Evolutionary conservation across 1,140 invertebrate species (phyloP).

Genomic region (Armadillidium nasatum): DNA sequence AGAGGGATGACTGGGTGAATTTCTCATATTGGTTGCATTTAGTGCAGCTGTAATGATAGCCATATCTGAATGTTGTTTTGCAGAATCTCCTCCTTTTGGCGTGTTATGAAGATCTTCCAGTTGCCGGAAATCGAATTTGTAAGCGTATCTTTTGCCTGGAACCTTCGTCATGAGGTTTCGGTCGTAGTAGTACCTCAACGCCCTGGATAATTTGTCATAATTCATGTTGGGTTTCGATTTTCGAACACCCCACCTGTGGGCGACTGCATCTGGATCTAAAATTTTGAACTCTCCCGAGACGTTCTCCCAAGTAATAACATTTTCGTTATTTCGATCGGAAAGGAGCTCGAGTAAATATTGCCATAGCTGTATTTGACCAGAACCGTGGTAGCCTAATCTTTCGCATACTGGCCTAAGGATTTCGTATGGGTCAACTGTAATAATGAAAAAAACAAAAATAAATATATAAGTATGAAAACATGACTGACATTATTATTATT

Average conservation of each 20-base stretch:
- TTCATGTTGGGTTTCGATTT: conserved; percentile 99
- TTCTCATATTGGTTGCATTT: not conserved
- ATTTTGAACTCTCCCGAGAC: conserved; percentile 95
- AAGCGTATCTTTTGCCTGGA: conserved; percentile 91
- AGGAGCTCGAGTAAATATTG: conserved; percentile 94
- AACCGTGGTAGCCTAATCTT: conserved; percentile 58
- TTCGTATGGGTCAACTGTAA: conserved; percentile 21
- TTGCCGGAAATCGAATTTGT: conserved; percentile 96
- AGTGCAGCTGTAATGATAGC: not conserved
- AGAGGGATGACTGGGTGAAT: not conserved
- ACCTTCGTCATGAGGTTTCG: conserved; percentile 98
- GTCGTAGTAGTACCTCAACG: conserved; percentile 94
- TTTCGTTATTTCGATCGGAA: conserved; percentile 78
- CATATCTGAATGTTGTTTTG: not conserved
- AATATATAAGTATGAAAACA: too few relatives aligned
- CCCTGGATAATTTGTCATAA: conserved; percentile 95
- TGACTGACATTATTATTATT: too few relatives aligned
- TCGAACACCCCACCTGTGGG: conserved; percentile 90
- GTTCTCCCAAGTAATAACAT: conserved; percentile 92
- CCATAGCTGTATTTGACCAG: conserved; percentile 97
- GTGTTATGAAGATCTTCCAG: conserved; percentile 50
- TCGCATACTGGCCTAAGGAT: not conserved
- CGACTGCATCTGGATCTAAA: conserved; percentile 95
- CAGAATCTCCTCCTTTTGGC: not conserved
- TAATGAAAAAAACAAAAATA: not conserved